phyloP scores from a whole-genome alignment of 2,888 invertebrate species.

The Teleiodes luculella region DNA sequence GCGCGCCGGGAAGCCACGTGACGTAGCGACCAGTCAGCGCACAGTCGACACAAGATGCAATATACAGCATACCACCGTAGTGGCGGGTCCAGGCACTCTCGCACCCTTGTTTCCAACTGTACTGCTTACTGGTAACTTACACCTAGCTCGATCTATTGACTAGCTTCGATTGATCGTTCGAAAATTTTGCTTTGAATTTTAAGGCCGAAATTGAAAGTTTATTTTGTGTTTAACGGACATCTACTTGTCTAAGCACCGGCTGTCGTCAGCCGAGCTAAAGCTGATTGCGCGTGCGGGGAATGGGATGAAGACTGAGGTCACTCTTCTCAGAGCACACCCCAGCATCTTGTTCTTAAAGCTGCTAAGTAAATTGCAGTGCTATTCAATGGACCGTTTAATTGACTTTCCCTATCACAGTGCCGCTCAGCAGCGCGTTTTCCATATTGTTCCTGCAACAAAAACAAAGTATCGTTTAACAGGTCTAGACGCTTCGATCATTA shows the following conservation, averaged over 20 bases:
- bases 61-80: constrained; percentile 77
- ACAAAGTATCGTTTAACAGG: constrained; percentile 44
- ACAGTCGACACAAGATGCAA: constrained; percentile 77
- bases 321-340: constrained; percentile 70
- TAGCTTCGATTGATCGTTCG: constrained; percentile 38
- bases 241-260: constrained; percentile 76
- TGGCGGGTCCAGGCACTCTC: constrained; percentile 55
- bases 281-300: constrained; percentile 49
- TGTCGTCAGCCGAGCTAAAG: constrained; percentile 71
- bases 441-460: constrained; percentile 74
- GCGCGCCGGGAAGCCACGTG: constrained; percentile 80
- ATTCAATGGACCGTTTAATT: constrained; percentile 38
- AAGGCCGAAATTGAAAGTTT: constrained; percentile 43
- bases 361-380: constrained; percentile 44
- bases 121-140: constrained; percentile 63
- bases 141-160: constrained; percentile 52
- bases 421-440: constrained; percentile 45
- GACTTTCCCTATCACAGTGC: constrained; percentile 40
- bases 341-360: constrained; percentile 67
- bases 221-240: constrained; percentile 35
- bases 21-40: constrained; percentile 80
- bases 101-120: constrained; percentile 36
- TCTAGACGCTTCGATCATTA: constrained; percentile 41
- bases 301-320: constrained; percentile 56
- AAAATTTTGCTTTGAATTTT: constrained; percentile 26